These are phyloP conservation scores for Macropus fuliginosus DNA, from an alignment of 2,797 vertebrate species.

Conservation along the genomic window DNA sequence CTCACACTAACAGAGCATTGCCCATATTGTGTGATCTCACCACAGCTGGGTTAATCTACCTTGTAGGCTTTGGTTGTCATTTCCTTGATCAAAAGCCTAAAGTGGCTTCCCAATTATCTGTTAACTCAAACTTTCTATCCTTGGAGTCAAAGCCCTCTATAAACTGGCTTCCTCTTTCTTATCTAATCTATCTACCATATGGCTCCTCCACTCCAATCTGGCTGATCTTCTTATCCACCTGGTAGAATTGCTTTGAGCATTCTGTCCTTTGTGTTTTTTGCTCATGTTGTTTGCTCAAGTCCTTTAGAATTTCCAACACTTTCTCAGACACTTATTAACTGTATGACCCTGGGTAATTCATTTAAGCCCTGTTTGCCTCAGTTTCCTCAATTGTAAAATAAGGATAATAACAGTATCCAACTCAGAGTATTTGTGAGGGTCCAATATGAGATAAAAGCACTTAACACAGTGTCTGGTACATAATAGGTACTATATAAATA, in stretches of 20 bases:
- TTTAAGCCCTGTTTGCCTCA: not conserved
- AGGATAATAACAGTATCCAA: not conserved
- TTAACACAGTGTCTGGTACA: not conserved
- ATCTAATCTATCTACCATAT: not conserved
- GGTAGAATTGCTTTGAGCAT: not conserved
- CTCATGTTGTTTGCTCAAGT: not conserved
- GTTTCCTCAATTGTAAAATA: not conserved
- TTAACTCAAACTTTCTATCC: not conserved
- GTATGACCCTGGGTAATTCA: not conserved
- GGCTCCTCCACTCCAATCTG: not conserved
- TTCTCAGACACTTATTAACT: not conserved
- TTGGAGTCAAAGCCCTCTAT: not conserved
- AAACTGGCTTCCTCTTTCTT: not conserved
- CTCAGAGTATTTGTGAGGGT: not conserved
- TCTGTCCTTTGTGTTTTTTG: not conserved
- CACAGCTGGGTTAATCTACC: not conserved
- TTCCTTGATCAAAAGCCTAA: not conserved
- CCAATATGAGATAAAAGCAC: not conserved
- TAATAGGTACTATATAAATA: not conserved
- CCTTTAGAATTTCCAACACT: not conserved
- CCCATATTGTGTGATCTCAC: not conserved
- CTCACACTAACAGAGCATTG: not conserved
- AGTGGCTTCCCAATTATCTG: not conserved
- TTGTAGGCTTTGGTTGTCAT: not conserved
- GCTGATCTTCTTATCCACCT: not conserved